Conservation (phyloP, 2,797 vertebrate genomes). For the Staurois parvus region DNA sequence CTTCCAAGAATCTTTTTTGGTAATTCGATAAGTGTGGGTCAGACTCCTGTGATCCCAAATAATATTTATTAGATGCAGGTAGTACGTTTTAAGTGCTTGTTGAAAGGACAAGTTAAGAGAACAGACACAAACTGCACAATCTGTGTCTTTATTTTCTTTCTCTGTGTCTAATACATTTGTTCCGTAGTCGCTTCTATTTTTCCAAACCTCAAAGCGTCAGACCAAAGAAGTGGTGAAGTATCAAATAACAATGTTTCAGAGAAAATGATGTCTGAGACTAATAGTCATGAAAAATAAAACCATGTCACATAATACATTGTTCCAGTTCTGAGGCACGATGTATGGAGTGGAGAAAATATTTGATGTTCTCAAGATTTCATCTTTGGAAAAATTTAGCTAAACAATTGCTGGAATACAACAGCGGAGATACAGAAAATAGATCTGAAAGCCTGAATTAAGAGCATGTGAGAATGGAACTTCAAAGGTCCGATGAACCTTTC, state of each 20-base stretch:
- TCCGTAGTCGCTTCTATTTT: constrained; percentile 24
- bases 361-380: not conserved
- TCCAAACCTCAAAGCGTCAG: constrained; percentile 20
- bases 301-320: not conserved
- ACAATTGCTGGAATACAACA: constrained; percentile 1
- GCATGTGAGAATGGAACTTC: not conserved
- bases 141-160: not conserved
- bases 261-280: constrained; percentile 5
- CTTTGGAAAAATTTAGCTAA: not conserved
- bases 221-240: not conserved
- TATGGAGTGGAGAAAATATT: not conserved
- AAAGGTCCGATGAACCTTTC: not conserved
- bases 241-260: constrained; percentile 1
- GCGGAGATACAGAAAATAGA: not conserved
- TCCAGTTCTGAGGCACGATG: not conserved
- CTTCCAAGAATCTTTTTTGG: not conserved
- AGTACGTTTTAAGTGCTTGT: not conserved
- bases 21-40: not conserved
- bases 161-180: constrained; percentile 1
- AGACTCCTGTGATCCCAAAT: not conserved
- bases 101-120: not conserved
- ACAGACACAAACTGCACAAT: not conserved
- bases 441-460: not conserved
- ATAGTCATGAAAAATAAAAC: constrained; percentile 1
- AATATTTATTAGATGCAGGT: not conserved